Evolutionary conservation across 2,888 invertebrate species (phyloP), one percentile per base, ranked within the genome.

Genomic region (Diaprepes abbreviatus): DNA sequence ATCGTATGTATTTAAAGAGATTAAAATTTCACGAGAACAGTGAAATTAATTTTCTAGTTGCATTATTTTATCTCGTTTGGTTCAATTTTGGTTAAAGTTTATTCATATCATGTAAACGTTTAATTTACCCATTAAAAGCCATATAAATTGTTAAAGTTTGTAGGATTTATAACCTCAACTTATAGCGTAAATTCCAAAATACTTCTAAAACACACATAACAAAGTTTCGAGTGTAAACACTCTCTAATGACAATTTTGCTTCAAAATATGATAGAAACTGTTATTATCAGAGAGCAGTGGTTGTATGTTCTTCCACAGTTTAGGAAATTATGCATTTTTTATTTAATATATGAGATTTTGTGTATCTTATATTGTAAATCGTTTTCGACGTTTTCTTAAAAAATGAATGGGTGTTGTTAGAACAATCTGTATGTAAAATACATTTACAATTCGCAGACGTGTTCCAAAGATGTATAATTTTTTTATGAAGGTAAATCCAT

Each of bases 71-170:
- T 14, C 52, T 48, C 31, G 40, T 59, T 66, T 38, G 31, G 35
- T 66, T 66, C 66, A 66, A 58, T 66, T 52, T 59, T 40, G 55
- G 19, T 10, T 45, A 55, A 67, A 67, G 24, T 62, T 67, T 76
- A 76, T 76, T 76, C 74, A 73, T 70, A 75, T 74, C 74, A 74
- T 76, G 74, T 74, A 74, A 74, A 48, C 62, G 62, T 38, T 67
- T 67, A 67, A 67, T 55, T 31, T 62, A 55, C 36, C 54, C 28
- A 50, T 60, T 62, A 66, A 36, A 67, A 67, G 43, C 33, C 60
- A 52, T 60, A 75, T 75, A 76, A 74, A 74, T 76, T 73, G 71
- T 72, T 50, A 72, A 76, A 74, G 73, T 76, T 70, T 52, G 54
- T 55, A 62, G 64, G 72, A 70, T 71, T 68, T 73, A 70, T 72